Conservation (phyloP, 2,797 vertebrate species). For the Adelosebastes latens region DNA sequence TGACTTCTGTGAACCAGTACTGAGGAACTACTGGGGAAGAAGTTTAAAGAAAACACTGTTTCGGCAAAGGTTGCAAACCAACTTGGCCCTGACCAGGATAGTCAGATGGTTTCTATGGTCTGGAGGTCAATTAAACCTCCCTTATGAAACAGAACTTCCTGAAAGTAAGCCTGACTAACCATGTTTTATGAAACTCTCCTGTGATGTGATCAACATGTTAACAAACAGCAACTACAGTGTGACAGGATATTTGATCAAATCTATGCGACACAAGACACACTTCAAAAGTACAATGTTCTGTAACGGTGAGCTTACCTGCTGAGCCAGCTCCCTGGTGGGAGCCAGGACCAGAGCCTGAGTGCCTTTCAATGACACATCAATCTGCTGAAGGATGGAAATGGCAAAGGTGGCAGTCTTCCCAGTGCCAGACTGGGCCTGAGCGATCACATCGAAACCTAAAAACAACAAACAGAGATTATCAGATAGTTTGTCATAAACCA, state of each 20-base stretch:
- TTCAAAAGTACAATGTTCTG: not conserved
- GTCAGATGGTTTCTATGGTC: not conserved
- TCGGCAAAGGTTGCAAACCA: not conserved
- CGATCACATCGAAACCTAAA: constrained; percentile 97
- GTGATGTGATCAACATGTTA: not conserved
- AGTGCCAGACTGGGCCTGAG: constrained; percentile 99
- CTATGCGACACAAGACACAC: too few relatives aligned
- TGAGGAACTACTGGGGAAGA: not conserved
- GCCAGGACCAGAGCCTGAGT: constrained; percentile 98
- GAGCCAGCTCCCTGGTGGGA: constrained; percentile 98
- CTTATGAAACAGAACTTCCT: not conserved
- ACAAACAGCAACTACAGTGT: not conserved
- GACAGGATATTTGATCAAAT: not conserved
- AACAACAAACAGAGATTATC: not conserved
- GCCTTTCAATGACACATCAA: constrained; percentile 96
- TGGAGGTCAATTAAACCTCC: not conserved
- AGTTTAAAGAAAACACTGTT: not conserved
- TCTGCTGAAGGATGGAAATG: constrained; percentile 99
- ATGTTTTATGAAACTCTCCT: not conserved
- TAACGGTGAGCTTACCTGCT: constrained; percentile 87
- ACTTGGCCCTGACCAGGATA: not conserved
- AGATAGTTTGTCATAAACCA: too few relatives aligned
- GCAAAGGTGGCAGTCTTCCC: constrained; percentile 99
- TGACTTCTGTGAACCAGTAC: not conserved
- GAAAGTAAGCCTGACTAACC: not conserved